A percentile compares a stretch with the other conserved stretches of the same genome.
Evolutionary conservation across 2,113 vertebrate genomes (phyloP).

Genomic region (Varanus salvator): DNA sequence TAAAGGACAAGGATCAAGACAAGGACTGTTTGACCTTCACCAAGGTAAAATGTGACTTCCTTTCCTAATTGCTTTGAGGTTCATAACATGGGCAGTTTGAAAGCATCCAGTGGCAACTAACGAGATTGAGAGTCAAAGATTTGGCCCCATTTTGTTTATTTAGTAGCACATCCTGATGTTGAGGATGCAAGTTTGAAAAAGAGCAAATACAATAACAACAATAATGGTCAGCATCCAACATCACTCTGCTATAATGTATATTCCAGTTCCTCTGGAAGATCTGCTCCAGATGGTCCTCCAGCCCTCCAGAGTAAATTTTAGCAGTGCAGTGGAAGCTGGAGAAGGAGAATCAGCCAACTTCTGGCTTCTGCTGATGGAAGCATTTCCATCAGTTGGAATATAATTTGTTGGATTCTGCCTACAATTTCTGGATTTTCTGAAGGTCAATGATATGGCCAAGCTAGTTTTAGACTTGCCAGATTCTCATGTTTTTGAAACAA

Average conservation of each 20-base stretch:
- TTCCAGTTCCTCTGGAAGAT: too few relatives aligned
- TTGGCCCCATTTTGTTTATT: constrained; percentile 1
- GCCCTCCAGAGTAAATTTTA: too few relatives aligned
- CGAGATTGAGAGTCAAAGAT: neutral
- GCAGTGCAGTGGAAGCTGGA: too few relatives aligned
- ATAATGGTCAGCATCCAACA: too few relatives aligned
- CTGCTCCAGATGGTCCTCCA: too few relatives aligned
- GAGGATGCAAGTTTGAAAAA: neutral
- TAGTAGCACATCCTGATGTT: neutral
- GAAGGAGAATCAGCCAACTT: too few relatives aligned
- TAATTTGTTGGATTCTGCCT: too few relatives aligned
- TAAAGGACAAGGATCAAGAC: constrained; percentile 98
- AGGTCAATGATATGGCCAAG: neutral
- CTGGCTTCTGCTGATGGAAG: too few relatives aligned
- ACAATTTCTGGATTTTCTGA: neutral
- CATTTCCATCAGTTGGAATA: too few relatives aligned
- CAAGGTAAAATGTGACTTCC: constrained; percentile 82
- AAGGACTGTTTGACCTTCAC: constrained; percentile 97
- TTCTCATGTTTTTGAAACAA: neutral
- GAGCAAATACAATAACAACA: neutral
- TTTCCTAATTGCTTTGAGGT: neutral
- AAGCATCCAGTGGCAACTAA: neutral
- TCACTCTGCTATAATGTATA: too few relatives aligned
- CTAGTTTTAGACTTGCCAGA: neutral
- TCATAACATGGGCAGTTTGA: constrained; percentile 1